phyloP scores from a whole-genome alignment of 2,113 vertebrate genomes.

The Craseonycteris thonglongyai region DNA sequence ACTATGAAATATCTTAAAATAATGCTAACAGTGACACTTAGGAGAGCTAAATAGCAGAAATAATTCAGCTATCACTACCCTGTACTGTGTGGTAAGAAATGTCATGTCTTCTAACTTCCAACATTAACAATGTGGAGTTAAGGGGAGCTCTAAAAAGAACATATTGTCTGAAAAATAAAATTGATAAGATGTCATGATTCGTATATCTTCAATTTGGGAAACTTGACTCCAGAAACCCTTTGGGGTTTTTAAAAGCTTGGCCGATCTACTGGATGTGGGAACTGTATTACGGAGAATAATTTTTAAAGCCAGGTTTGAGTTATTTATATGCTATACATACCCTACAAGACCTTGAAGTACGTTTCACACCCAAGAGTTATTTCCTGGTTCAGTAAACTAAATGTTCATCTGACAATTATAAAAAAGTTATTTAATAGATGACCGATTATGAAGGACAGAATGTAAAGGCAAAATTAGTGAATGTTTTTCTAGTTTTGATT shows the following conservation, averaged over 20 bases:
- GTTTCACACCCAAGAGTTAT: neutral
- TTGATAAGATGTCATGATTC: neutral
- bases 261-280: neutral
- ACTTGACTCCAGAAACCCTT: neutral
- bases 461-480: neutral
- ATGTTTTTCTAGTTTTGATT: neutral
- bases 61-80: neutral
- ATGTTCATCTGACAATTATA: neutral
- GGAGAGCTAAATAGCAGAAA: neutral
- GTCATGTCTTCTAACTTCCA: neutral
- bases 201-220: neutral
- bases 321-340: neutral
- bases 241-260: neutral
- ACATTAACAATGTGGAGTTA: neutral
- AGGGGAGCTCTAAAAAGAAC: neutral
- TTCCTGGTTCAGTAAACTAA: neutral
- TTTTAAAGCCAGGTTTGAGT: neutral
- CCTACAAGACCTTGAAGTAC: neutral
- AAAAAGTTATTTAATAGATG: neutral
- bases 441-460: neutral
- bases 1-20: neutral
- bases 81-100: neutral
- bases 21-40: neutral
- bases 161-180: slow-evolving; percentile 9
- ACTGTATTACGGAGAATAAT: neutral